Conservation (phyloP, 2,888 invertebrate species). For the Phyllotreta striolata region DNA sequence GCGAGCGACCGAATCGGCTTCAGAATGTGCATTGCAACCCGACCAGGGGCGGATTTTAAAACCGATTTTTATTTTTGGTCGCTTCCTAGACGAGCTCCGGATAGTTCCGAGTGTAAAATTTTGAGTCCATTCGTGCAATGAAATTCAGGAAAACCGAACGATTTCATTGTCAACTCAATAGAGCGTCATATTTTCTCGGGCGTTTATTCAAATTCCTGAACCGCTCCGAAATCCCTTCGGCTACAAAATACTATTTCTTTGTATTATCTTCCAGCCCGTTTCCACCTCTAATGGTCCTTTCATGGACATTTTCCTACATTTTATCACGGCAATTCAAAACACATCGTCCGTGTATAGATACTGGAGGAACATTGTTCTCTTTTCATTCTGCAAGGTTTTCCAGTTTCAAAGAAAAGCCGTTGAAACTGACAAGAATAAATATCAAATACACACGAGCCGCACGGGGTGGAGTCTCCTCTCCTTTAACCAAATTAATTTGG, state of each 20-base stretch:
- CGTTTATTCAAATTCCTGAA: slow-evolving; percentile 23
- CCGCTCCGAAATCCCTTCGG: slow-evolving; percentile 46
- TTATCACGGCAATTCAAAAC: slow-evolving; percentile 61
- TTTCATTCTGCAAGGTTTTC: slow-evolving; percentile 25
- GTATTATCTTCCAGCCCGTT: slow-evolving; percentile 62
- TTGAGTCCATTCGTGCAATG: too few species aligned
- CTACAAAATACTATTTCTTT: slow-evolving; percentile 56
- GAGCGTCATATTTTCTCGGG: slow-evolving; percentile 16
- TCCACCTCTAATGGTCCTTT: slow-evolving; percentile 61
- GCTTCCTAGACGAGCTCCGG: too few species aligned
- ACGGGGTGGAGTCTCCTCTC: slow-evolving; percentile 13
- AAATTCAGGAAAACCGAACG: too few species aligned
- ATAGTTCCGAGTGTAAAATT: too few species aligned
- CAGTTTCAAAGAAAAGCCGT: slow-evolving; percentile 22
- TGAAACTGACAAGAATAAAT: slow-evolving; percentile 25
- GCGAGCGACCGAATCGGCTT: slow-evolving; percentile 49
- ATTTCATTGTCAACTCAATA: not conserved
- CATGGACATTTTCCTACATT: slow-evolving; percentile 60
- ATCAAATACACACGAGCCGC: slow-evolving; percentile 24
- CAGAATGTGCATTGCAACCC: slow-evolving; percentile 45
- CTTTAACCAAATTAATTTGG: slow-evolving; percentile 28
- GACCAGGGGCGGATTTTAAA: slow-evolving; percentile 8
- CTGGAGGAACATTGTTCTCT: slow-evolving; percentile 35
- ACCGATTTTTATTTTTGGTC: slow-evolving; percentile 5
- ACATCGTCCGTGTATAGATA: slow-evolving; percentile 61